Percentiles rank a stretch among this genome's conserved stretches.
phyloP scores from a whole-genome alignment of 2,113 vertebrate species.

The Corythornis madagascariensis region DNA sequence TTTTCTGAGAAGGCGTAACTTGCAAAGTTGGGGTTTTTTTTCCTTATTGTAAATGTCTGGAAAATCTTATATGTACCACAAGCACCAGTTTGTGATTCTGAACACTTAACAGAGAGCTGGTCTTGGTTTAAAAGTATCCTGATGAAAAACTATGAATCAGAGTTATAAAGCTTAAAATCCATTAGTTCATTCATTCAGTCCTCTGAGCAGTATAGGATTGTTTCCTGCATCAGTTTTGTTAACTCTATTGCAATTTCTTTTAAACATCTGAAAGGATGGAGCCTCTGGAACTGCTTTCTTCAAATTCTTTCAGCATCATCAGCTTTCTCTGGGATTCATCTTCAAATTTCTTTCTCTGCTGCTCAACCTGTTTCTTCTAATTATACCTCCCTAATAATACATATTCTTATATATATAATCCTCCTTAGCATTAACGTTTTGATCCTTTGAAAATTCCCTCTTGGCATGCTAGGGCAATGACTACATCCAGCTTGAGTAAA shows the following conservation, averaged over 20 bases:
- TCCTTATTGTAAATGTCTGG: not conserved
- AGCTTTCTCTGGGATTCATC: not conserved
- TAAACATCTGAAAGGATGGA: not conserved
- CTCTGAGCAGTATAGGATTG: not conserved
- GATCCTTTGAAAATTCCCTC: not conserved
- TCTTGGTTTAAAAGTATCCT: not conserved
- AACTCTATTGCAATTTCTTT: not conserved
- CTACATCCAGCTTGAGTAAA: not conserved
- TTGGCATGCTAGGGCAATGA: not conserved
- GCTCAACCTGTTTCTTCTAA: slow-evolving; percentile 23
- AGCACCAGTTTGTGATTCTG: not conserved
- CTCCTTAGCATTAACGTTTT: not conserved
- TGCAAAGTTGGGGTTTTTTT: not conserved
- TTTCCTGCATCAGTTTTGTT: not conserved
- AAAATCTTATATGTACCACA: not conserved
- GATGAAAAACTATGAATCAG: not conserved
- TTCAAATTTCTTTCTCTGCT: not conserved
- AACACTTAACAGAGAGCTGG: not conserved
- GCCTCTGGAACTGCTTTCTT: not conserved
- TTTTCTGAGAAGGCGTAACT: not conserved
- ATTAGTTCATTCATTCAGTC: not conserved
- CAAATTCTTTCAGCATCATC: not conserved
- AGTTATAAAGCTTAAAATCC: not conserved
- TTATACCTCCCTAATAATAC: not conserved
- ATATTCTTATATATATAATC: not conserved